phyloP scores from a whole-genome alignment of 2,888 invertebrate genomes.

The Drosophila greeni region DNA sequence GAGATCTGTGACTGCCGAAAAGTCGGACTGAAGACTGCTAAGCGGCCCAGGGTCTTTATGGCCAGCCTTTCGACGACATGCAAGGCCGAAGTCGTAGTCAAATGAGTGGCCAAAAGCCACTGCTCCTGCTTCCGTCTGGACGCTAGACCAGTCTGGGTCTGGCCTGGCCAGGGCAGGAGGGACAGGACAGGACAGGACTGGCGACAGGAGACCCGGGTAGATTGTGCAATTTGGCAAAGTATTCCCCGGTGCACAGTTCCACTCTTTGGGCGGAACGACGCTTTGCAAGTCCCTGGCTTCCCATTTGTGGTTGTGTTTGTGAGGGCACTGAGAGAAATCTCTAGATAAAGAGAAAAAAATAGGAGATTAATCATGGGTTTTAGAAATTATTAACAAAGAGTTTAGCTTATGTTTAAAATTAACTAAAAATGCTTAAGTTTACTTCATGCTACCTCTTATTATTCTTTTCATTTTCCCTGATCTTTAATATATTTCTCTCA shows the following conservation, averaged over 20 bases:
- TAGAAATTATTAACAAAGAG: fast-evolving
- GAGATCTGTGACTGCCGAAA: conserved; percentile 11
- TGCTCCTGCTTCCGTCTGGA: conserved; percentile 15
- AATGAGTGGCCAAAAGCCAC: conserved; percentile 56
- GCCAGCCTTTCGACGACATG: conserved; percentile 30
- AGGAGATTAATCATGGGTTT: fast-evolving
- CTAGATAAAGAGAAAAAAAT: not conserved
- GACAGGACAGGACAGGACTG: conserved; percentile 4
- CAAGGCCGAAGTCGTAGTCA: conserved; percentile 58
- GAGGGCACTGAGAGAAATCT: conserved; percentile 3
- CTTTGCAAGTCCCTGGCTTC: conserved; percentile 20
- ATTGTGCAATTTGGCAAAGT: conserved; percentile 69
- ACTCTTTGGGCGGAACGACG: conserved; percentile 49
- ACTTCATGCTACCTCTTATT: fast-evolving
- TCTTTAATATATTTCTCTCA: not conserved
- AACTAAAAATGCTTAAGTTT: too few species aligned
- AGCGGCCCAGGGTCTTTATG: not conserved
- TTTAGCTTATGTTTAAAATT: not conserved
- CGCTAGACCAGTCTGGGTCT: conserved; percentile 36
- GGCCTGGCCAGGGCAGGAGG: conserved; percentile 20
- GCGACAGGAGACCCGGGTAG: conserved; percentile 36
- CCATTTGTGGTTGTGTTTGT: conserved; percentile 22
- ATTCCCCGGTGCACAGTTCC: conserved; percentile 68
- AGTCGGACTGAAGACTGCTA: conserved; percentile 12
- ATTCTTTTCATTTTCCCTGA: fast-evolving